phyloP scores from a whole-genome alignment of 1,140 invertebrate species.

The Musca domestica region DNA sequence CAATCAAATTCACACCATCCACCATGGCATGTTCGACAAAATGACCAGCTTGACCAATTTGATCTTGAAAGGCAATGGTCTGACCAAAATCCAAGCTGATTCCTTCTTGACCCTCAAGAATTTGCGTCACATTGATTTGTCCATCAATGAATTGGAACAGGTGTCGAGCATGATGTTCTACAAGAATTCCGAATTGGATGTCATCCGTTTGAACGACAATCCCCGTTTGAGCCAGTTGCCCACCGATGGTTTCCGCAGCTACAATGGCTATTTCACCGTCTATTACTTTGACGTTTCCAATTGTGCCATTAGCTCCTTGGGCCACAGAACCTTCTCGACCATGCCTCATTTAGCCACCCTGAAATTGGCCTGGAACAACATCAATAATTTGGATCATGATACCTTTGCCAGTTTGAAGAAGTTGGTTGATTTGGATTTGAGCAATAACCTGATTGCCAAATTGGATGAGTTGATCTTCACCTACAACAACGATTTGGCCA shows the following conservation, averaged over 20 bases:
- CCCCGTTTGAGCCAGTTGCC: constrained; percentile 62
- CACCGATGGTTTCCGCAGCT: constrained; percentile 59
- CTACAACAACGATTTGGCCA: constrained; percentile 62
- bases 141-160: constrained; percentile 64
- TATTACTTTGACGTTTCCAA: constrained; percentile 68
- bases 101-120: constrained; percentile 63
- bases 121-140: constrained; percentile 66
- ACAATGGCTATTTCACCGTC: constrained; percentile 61
- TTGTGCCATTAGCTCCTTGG: constrained; percentile 63
- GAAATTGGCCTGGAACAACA: constrained; percentile 64
- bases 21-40: constrained; percentile 64
- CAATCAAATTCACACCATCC: constrained; percentile 63
- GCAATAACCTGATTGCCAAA: constrained; percentile 63
- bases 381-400: constrained; percentile 55
- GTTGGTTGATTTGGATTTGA: constrained; percentile 66
- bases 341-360: constrained; percentile 66
- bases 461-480: constrained; percentile 64
- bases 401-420: constrained; percentile 56
- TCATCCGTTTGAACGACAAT: constrained; percentile 67
- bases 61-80: constrained; percentile 62
- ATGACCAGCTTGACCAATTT: constrained; percentile 64
- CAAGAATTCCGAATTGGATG: constrained; percentile 65
- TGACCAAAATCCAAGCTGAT: constrained; percentile 65
- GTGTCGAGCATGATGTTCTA: constrained; percentile 65
- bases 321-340: constrained; percentile 62